These are phyloP conservation scores for Tursiops truncatus DNA, from an alignment of 2,113 vertebrate genomes.

Conservation along the genomic window DNA sequence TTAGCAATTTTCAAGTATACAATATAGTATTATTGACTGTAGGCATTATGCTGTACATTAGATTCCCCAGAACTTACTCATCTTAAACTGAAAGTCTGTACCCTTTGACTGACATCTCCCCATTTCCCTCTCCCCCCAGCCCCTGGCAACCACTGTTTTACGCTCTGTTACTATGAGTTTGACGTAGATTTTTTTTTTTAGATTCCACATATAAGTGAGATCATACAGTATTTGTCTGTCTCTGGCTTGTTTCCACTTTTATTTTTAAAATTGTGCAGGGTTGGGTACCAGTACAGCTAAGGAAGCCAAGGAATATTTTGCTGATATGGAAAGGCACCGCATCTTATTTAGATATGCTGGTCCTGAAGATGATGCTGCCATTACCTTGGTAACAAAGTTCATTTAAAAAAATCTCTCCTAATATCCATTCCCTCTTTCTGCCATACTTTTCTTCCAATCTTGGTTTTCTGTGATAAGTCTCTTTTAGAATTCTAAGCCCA, in stretches of 20 bases:
- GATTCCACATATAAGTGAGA: background rate
- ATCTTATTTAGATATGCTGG: conserved; percentile 96
- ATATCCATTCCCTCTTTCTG: background rate
- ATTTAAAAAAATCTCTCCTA: background rate
- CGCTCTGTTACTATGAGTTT: background rate
- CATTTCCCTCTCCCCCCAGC: background rate
- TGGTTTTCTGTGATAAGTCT: conserved; percentile 14
- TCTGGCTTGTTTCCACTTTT: background rate
- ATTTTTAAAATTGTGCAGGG: conserved; percentile 84
- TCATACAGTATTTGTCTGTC: background rate
- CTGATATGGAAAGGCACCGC: conserved; percentile 97
- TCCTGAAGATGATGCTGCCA: conserved; percentile 97
- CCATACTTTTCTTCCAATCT: background rate
- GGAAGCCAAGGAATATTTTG: conserved; percentile 99
- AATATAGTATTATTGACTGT: background rate
- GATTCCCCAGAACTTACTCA: background rate
- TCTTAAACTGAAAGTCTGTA: background rate
- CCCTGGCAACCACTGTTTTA: background rate
- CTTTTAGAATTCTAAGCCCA: conserved; percentile 22
- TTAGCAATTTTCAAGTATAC: background rate
- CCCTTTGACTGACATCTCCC: background rate
- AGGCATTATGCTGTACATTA: background rate
- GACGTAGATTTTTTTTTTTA: background rate
- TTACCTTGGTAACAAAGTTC: conserved; percentile 90
- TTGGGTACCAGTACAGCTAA: conserved; percentile 99